Evolutionary conservation across 2,113 vertebrate species (phyloP).

Genomic region (Lagopus leucura): DNA sequence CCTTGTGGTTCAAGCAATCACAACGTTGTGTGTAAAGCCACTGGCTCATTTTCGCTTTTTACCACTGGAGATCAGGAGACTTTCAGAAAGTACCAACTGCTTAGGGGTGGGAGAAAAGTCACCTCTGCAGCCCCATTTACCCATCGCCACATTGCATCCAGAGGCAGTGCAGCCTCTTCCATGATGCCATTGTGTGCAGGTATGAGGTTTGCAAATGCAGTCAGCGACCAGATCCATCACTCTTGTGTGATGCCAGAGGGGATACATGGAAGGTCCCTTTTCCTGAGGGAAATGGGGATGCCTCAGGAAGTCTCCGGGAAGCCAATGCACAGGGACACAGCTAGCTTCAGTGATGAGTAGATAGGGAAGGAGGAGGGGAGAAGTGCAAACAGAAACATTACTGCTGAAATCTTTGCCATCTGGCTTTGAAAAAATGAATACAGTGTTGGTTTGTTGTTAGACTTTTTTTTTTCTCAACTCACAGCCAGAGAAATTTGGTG

Average conservation of each 20-base stretch:
- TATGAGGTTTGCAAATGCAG: fast-evolving
- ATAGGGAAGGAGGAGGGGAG: neutral
- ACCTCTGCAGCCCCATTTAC: neutral
- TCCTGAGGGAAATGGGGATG: neutral
- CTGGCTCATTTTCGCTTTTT: neutral
- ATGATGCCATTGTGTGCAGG: neutral
- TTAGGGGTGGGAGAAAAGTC: neutral
- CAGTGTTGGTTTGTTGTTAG: neutral
- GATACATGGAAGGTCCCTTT: neutral
- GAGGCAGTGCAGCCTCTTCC: fast-evolving
- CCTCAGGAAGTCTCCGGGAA: neutral
- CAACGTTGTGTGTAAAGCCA: neutral
- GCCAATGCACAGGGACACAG: fast-evolving
- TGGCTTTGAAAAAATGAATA: neutral
- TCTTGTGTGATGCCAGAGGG: neutral
- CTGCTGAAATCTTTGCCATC: neutral
- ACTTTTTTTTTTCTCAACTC: neutral
- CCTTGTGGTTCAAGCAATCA: neutral
- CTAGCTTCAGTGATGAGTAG: neutral
- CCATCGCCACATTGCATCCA: neutral
- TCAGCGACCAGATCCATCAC: neutral
- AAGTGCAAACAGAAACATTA: neutral
- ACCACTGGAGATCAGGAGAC: neutral
- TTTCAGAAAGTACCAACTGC: neutral
- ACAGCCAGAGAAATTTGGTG: neutral